Conservation (phyloP, 2,888 invertebrate genomes). For the Epinotia ramella region DNA sequence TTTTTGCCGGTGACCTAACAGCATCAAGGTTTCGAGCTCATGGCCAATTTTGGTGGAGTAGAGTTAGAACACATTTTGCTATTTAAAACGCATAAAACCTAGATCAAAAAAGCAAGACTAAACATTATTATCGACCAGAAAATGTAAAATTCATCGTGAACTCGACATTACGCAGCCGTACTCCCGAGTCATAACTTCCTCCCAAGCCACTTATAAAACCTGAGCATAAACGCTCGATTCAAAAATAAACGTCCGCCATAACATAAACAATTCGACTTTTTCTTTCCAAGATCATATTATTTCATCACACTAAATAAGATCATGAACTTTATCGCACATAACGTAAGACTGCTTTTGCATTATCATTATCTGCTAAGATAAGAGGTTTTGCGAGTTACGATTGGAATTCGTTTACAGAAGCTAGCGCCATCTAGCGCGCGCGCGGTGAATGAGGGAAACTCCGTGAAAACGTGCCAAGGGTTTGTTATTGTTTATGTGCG, state of each 20-base stretch:
- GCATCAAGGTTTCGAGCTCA: too few relatives aligned
- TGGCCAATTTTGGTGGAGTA: too few relatives aligned
- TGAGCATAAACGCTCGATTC: constrained; percentile 66
- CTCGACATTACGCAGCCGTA: constrained; percentile 44
- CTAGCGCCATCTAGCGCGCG: constrained; percentile 66
- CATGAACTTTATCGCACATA: neutral
- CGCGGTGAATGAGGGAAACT: constrained; percentile 57
- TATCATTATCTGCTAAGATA: neutral
- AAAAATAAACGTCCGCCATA: constrained; percentile 77
- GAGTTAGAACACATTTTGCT: too few relatives aligned
- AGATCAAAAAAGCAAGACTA: neutral
- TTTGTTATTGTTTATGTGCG: constrained; percentile 49
- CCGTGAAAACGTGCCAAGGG: constrained; percentile 60
- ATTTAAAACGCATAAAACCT: neutral
- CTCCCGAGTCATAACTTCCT: constrained; percentile 72
- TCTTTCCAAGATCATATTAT: constrained; percentile 40
- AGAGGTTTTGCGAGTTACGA: neutral
- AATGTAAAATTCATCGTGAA: constrained; percentile 18
- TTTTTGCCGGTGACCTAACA: too few relatives aligned
- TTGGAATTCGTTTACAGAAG: constrained; percentile 26
- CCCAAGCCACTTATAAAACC: constrained; percentile 75
- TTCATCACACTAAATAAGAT: neutral
- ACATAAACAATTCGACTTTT: constrained; percentile 64
- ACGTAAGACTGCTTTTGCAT: neutral
- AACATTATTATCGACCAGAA: neutral